Evolutionary conservation across 1,140 invertebrate species (phyloP).

Genomic region (Scaptomyza graminum): DNA sequence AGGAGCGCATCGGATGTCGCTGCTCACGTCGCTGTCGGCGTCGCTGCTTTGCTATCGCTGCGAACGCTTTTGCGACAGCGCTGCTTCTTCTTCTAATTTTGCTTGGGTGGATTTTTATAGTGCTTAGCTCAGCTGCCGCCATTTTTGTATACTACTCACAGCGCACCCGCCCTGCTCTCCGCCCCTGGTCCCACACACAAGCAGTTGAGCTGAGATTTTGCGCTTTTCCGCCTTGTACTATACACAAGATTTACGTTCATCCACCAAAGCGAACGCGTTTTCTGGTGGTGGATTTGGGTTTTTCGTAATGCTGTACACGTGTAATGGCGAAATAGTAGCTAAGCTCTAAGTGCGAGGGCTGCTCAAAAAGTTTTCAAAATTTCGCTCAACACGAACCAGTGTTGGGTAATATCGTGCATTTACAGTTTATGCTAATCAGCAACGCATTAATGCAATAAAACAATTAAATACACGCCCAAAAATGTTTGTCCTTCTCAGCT

Average conservation of each 20-base stretch:
- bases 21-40: conserved; percentile 18
- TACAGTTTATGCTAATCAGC: conserved; percentile 59
- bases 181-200: neutral
- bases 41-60: conserved; percentile 54
- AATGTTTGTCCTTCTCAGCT: conserved; percentile 21
- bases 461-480: conserved; percentile 17
- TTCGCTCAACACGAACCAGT: neutral
- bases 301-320: conserved; percentile 11
- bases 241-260: conserved; percentile 71
- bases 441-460: conserved; percentile 65
- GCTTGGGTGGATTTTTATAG: conserved; percentile 49
- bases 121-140: conserved; percentile 45
- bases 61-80: conserved; percentile 54
- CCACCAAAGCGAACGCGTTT: conserved; percentile 48
- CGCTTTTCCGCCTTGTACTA: conserved; percentile 59
- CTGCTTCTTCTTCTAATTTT: conserved; percentile 26
- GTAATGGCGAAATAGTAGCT: conserved; percentile 13
- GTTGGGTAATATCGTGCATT: conserved; percentile 50
- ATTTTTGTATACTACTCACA: conserved; percentile 54
- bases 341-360: conserved; percentile 21
- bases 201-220: conserved; percentile 63
- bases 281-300: conserved; percentile 45
- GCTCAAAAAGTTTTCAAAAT: conserved; percentile 15
- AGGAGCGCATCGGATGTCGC: conserved; percentile 32
- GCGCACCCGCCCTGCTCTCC: conserved; percentile 3